Percentiles rank a stretch among this genome's conserved stretches.
These are phyloP conservation scores for Dolichoris vasculosae DNA, from an alignment of 1,140 invertebrate species.

Conservation along the genomic window DNA sequence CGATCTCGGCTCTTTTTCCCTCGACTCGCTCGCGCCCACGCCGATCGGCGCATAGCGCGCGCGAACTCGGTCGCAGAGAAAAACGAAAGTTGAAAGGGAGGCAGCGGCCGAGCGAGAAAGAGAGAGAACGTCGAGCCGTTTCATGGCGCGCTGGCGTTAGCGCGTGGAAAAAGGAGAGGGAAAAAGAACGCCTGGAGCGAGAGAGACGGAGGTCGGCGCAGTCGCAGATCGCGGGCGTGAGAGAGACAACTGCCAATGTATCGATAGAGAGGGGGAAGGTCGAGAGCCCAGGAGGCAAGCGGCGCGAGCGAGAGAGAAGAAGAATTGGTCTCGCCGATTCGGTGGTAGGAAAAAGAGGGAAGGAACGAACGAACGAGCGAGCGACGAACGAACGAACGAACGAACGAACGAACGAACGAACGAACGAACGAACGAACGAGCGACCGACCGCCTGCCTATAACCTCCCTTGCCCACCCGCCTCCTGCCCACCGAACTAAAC, in stretches of 20 bases:
- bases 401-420: background rate
- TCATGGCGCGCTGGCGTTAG: constrained; percentile 45
- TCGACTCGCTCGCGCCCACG: background rate
- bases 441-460: constrained; percentile 9
- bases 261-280: constrained; percentile 12
- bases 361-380: background rate
- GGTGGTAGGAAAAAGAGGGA: constrained; percentile 47
- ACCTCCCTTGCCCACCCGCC: constrained; percentile 23
- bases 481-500: constrained; percentile 5
- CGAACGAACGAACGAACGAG: background rate
- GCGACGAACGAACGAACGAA: no score
- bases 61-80: background rate
- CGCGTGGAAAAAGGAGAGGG: constrained; percentile 34
- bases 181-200: constrained; percentile 43
- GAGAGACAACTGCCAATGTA: constrained; percentile 8
- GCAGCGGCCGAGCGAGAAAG: background rate
- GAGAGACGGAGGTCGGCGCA: constrained; percentile 49
- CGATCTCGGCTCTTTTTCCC: background rate
- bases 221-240: constrained; percentile 35
- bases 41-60: constrained; percentile 12
- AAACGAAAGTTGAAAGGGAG: background rate
- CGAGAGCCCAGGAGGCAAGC: background rate
- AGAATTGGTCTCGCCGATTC: constrained; percentile 24
- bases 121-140: background rate
- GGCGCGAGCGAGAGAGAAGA: constrained; percentile 34